Evolutionary conservation across 2,888 invertebrate genomes (phyloP), one percentile per base, ranked within the genome.

Genomic region (Sinohyriopsis cumingii): DNA sequence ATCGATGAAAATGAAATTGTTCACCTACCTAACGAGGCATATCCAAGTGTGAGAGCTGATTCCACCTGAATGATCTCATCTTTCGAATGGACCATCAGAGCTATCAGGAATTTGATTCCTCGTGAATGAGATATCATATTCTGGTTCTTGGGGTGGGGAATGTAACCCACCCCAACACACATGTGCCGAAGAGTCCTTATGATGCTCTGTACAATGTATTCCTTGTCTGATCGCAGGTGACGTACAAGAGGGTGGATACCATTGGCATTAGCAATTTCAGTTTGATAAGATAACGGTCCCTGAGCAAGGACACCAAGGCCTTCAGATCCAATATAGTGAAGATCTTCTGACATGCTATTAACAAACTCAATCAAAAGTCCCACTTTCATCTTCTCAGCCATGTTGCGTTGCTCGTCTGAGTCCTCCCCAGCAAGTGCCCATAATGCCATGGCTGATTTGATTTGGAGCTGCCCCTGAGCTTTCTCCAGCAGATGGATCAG

Each of bases 311-410:
- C 89, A 12, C 86, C 87, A 9, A 89, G 69, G 1, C 86, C 88
- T 72, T 89, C 89, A 20, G 88, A 87, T 22, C 89, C 89, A 65
- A 89, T 89, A 55, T 75, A 85, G 75, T 89, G 88, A 22, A 89
- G 84, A 66, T 86, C 82, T 66, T 87, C 87, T 20, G 86, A 84
- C 72, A 85, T 70, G 22, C 87, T 85, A 68, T 86, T 85, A 12
- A 89, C 79, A 80, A 89, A 89, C 72, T 89, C 88, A 45, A 89
- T 86, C 45, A 89, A 75, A 28, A 84, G 78, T 22, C 81, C 82
- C 60, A 88, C 87, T 7, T 87, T 88, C 70, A 89, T 89, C 59
- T 82, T 82, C 59, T 79, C 80, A 1, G 89, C 89, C 85, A 89
- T 88, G 55, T 82, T 81, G 22, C 86, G 71, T 65, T 85, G 83